A percentile compares a stretch with the other conserved stretches of the same genome.
Evolutionary conservation across 64 coral and sea anemone genomes (phyloP).

Genomic region (Pachyseris speciosa): DNA sequence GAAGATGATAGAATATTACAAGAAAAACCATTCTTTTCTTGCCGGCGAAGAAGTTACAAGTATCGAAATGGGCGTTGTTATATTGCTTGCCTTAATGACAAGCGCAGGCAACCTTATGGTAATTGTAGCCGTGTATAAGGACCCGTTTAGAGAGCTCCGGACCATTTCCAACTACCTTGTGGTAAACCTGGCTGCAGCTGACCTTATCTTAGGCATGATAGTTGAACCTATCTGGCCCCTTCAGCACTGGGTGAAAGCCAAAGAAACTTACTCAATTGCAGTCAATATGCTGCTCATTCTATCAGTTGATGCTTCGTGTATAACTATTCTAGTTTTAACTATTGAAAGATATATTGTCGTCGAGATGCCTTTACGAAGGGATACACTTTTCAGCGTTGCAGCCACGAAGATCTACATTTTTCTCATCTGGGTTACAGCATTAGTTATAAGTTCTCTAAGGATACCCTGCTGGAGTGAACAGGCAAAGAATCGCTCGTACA

Average conservation of each 20-base stretch:
- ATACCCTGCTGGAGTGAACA: too few species aligned
- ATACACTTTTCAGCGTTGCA: background rate
- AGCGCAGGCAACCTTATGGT: slow-evolving; percentile 56
- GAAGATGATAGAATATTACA: background rate
- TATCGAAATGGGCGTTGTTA: background rate
- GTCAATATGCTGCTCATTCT: background rate
- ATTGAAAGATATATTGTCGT: slow-evolving; percentile 10
- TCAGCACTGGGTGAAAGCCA: slow-evolving; percentile 7
- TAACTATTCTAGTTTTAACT: background rate
- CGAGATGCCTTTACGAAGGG: background rate
- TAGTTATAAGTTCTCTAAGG: background rate
- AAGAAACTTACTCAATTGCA: background rate
- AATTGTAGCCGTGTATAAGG: slow-evolving; percentile 27
- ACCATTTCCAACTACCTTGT: slow-evolving; percentile 37
- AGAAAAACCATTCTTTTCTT: background rate
- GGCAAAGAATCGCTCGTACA: background rate
- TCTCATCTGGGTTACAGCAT: background rate
- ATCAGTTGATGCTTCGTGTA: background rate
- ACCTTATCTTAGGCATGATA: slow-evolving; percentile 27
- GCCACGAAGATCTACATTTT: background rate
- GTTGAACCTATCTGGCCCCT: slow-evolving; percentile 31
- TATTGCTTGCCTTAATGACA: slow-evolving; percentile 11
- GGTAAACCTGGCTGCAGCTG: slow-evolving; percentile 43
- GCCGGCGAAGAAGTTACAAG: background rate
- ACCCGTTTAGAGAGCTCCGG: slow-evolving; percentile 37